Evolutionary conservation across 2,113 vertebrate species (phyloP).

Genomic region (Etia nguti): DNA sequence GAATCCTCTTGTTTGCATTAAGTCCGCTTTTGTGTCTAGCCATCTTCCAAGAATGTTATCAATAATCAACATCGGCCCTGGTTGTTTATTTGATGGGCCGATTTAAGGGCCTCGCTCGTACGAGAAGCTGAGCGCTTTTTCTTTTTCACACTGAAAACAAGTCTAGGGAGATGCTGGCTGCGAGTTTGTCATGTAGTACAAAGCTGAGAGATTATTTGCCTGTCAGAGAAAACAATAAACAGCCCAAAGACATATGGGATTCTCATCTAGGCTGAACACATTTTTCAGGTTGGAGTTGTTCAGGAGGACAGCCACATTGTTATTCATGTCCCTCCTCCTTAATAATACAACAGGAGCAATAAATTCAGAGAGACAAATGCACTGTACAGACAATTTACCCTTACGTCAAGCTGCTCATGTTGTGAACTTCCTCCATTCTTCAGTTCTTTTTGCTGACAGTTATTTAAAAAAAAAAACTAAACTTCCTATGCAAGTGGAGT

Average conservation of each 20-base stretch:
- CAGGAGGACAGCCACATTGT: background rate
- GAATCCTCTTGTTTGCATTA: background rate
- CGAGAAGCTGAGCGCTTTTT: background rate
- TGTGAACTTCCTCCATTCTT: background rate
- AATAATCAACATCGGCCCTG: background rate
- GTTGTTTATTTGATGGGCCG: background rate
- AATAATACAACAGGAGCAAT: background rate
- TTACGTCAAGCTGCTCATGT: background rate
- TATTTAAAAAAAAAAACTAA: background rate
- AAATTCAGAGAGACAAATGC: background rate
- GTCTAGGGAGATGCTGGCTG: background rate
- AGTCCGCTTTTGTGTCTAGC: background rate
- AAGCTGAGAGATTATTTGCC: slow-evolving; percentile 15
- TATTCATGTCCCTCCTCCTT: background rate
- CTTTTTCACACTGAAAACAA: background rate
- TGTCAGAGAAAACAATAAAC: slow-evolving; percentile 33
- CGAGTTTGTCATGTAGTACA: background rate
- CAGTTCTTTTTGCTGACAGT: background rate
- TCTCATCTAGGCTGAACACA: background rate
- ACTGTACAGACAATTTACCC: background rate
- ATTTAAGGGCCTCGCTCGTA: background rate
- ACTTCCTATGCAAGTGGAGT: background rate
- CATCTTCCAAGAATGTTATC: background rate
- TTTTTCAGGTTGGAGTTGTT: slow-evolving; percentile 26
- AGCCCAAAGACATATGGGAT: slow-evolving; percentile 33